These are phyloP conservation scores for Bradypodion pumilum DNA, from an alignment of 2,797 vertebrate species.

Conservation along the genomic window DNA sequence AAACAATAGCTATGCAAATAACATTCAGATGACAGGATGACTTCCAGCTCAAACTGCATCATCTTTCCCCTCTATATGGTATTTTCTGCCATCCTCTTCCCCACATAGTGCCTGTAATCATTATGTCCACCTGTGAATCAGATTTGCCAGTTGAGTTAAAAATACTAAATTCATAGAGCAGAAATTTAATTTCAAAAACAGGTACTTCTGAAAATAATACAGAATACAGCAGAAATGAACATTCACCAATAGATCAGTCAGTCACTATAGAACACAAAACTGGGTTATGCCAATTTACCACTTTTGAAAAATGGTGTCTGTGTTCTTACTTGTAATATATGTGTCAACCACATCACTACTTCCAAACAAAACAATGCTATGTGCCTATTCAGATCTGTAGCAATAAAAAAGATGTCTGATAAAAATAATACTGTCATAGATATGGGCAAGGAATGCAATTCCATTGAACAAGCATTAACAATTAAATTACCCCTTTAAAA, in stretches of 20 bases:
- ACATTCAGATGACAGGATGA: constrained; percentile 59
- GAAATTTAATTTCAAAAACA: constrained; percentile 22
- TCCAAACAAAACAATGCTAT: background rate
- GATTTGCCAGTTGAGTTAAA: constrained; percentile 45
- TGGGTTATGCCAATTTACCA: background rate
- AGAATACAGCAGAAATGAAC: constrained; percentile 33
- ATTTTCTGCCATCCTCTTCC: constrained; percentile 84
- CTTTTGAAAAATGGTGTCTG: background rate
- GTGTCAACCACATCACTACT: background rate
- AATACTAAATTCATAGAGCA: background rate
- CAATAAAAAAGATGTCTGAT: background rate
- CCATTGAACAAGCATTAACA: background rate
- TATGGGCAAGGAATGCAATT: background rate
- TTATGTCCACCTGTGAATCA: constrained; percentile 80
- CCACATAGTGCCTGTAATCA: constrained; percentile 75
- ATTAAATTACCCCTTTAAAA: background rate
- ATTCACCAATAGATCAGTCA: background rate
- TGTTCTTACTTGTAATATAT: constrained; percentile 5
- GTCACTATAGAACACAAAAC: background rate
- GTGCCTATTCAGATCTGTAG: background rate
- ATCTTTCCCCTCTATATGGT: constrained; percentile 80
- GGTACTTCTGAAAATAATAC: constrained; percentile 27
- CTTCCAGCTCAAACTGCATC: constrained; percentile 64
- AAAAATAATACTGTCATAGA: background rate
- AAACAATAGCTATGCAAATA: constrained; percentile 50